A percentile compares a stretch with the other conserved stretches of the same genome.
Evolutionary conservation across 2,797 vertebrate species (phyloP).

Genomic region (Australoheros facetus): DNA sequence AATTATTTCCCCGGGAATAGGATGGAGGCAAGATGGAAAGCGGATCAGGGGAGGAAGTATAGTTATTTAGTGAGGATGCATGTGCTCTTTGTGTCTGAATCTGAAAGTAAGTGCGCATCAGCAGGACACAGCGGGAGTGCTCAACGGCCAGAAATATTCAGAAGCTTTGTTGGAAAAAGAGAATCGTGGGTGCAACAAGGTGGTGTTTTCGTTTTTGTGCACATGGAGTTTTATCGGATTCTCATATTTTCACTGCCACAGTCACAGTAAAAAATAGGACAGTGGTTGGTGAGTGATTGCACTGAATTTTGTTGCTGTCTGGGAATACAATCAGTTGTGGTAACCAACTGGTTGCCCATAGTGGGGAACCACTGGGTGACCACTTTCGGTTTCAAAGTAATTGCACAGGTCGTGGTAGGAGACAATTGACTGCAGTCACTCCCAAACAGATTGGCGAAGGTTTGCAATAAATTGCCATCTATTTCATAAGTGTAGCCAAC

Average conservation of each 20-base stretch:
- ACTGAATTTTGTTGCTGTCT: not conserved
- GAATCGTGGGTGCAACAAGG: not conserved
- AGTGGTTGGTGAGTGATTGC: not conserved
- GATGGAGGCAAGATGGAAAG: slow-evolving; percentile 67
- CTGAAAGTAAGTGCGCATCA: slow-evolving; percentile 19
- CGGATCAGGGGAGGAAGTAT: slow-evolving; percentile 78
- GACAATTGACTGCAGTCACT: rapidly evolving
- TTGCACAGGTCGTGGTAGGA: not conserved
- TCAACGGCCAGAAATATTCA: not conserved
- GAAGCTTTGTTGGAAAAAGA: not conserved
- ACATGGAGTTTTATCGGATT: not conserved
- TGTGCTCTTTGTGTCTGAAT: slow-evolving; percentile 68
- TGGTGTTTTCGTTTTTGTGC: not conserved
- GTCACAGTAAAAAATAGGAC: not conserved
- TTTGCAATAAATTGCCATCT: not conserved
- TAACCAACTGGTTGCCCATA: not conserved
- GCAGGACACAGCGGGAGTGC: not conserved
- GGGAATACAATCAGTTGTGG: not conserved
- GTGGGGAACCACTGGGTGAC: not conserved
- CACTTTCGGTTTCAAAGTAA: not conserved
- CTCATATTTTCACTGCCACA: not conserved
- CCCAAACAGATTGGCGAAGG: not conserved
- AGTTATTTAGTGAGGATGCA: slow-evolving; percentile 72
- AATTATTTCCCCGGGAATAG: slow-evolving; percentile 87
- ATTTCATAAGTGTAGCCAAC: too few species aligned